These are phyloP conservation scores for Papilio machaon DNA, from an alignment of 1,140 invertebrate species.

Conservation along the genomic window DNA sequence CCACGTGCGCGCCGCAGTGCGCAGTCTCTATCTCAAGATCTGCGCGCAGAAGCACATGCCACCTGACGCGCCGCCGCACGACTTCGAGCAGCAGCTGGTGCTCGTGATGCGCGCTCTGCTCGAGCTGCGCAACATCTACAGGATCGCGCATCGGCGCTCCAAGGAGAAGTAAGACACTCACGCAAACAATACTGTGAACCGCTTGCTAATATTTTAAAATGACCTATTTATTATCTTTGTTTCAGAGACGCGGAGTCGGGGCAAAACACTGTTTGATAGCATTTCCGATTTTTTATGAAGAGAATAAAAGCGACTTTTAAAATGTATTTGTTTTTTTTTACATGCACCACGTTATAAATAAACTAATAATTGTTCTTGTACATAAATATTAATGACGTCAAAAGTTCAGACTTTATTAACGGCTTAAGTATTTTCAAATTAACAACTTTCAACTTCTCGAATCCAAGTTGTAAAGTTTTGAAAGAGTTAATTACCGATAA, in stretches of 20 bases:
- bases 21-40: slow-evolving; percentile 75
- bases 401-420: not conserved
- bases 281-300: not conserved
- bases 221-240: slow-evolving; percentile 33
- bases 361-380: not conserved
- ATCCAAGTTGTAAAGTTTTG: slow-evolving; percentile 30
- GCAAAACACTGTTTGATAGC: slow-evolving; percentile 38
- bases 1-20: slow-evolving; percentile 73
- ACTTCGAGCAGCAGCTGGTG: slow-evolving; percentile 78
- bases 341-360: not conserved
- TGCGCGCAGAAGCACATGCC: slow-evolving; percentile 74
- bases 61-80: slow-evolving; percentile 53
- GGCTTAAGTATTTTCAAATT: slow-evolving; percentile 17
- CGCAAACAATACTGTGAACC: not conserved
- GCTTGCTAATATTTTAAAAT: slow-evolving; percentile 10
- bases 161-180: slow-evolving; percentile 66
- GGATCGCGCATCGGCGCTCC: slow-evolving; percentile 66
- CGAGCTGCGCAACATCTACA: slow-evolving; percentile 72
- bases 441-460: slow-evolving; percentile 15
- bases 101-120: slow-evolving; percentile 74
- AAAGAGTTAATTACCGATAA: slow-evolving; percentile 30
- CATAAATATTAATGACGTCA: not conserved
- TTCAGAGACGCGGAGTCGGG: slow-evolving; percentile 55
- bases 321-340: not conserved
- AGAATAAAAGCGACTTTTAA: not conserved